A percentile compares a stretch with the other conserved stretches of the same genome.
Evolutionary conservation across 2,797 vertebrate species (phyloP).

Genomic region (Paguma larvata): DNA sequence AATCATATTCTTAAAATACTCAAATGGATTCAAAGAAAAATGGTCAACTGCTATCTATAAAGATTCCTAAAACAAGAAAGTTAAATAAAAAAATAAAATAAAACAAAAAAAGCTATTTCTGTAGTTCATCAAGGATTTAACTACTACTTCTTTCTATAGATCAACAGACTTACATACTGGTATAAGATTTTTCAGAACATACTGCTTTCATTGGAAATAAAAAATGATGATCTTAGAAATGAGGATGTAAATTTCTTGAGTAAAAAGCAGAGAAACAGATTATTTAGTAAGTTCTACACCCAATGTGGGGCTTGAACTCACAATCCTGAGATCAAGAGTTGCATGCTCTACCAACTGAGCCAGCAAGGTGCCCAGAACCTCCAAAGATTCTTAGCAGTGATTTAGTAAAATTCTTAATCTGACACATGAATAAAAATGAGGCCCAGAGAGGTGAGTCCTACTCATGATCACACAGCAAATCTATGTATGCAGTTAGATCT

Average conservation of each 20-base stretch:
- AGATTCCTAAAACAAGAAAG: conserved; percentile 2
- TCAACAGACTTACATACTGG: neutral
- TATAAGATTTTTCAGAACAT: conserved; percentile 35
- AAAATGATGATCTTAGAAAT: conserved; percentile 43
- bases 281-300: neutral
- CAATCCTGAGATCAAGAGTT: neutral
- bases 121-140: conserved; percentile 52
- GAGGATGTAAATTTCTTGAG: neutral
- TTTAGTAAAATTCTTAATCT: conserved; percentile 14
- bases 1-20: conserved; percentile 44
- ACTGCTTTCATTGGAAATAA: conserved; percentile 55
- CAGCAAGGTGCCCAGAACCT: neutral
- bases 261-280: conserved; percentile 57
- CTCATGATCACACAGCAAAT: neutral
- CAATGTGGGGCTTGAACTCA: neutral
- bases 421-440: neutral
- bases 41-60: conserved; percentile 24
- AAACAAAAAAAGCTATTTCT: conserved; percentile 57
- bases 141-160: neutral
- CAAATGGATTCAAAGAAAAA: conserved; percentile 62
- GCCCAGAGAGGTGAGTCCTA: neutral
- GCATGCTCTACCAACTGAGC: neutral
- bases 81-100: conserved; percentile 45
- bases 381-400: neutral
- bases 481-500: neutral